phyloP scores from a whole-genome alignment of 2,888 invertebrate genomes.

The Hemicrepidius hirtus region DNA sequence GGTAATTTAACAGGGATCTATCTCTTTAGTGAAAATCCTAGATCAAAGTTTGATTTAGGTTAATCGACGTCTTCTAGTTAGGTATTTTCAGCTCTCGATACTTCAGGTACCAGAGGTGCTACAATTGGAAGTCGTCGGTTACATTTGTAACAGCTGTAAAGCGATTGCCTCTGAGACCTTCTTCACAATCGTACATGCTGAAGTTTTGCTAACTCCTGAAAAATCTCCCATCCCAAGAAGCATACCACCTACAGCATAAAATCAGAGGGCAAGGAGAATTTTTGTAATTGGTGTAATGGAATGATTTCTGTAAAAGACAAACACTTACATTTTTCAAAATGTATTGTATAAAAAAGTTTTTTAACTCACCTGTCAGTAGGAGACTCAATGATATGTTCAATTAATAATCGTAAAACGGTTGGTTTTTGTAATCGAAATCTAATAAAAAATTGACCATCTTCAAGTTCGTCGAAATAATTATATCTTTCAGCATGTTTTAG shows the following conservation, averaged over 20 bases:
- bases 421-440: background rate
- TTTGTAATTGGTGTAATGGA: slow-evolving; percentile 3
- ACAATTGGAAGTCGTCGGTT: no score
- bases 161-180: no score
- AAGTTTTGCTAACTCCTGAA: slow-evolving; percentile 43
- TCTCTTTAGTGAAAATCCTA: no score
- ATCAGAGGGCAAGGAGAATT: slow-evolving; percentile 43
- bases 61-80: no score
- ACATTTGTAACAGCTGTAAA: no score
- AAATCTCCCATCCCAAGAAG: slow-evolving; percentile 49
- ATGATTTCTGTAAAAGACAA: no score
- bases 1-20: no score
- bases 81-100: no score
- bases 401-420: background rate
- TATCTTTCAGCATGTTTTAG: background rate
- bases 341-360: no score
- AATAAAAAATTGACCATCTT: background rate
- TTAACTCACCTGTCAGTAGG: background rate
- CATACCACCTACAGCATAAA: slow-evolving; percentile 47
- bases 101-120: no score
- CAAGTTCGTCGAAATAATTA: background rate
- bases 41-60: no score
- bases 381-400: background rate
- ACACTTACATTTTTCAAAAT: background rate
- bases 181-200: slow-evolving; percentile 8